Evolutionary conservation across 2,113 vertebrate species (phyloP).

Genomic region (Motacilla tschutschensis): DNA sequence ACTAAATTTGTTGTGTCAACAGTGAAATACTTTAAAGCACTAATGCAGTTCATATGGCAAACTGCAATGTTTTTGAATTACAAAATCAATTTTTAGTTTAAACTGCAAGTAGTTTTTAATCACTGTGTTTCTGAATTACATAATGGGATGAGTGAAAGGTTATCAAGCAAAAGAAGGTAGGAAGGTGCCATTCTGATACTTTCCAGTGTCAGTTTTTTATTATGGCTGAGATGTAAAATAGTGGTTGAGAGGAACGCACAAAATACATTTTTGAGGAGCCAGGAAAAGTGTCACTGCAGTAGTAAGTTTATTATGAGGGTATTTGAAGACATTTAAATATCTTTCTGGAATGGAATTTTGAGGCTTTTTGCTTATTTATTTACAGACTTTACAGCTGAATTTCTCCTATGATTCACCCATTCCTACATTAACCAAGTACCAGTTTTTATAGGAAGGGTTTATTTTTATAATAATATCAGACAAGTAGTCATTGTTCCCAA

Average conservation of each 20-base stretch:
- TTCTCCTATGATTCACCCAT: not conserved
- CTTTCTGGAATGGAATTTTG: not conserved
- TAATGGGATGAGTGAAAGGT: not conserved
- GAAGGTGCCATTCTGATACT: not conserved
- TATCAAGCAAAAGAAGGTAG: not conserved
- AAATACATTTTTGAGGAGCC: not conserved
- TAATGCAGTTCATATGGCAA: not conserved
- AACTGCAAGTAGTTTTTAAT: not conserved
- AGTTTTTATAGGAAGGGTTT: not conserved
- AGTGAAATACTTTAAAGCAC: not conserved
- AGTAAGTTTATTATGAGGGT: not conserved
- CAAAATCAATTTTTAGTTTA: not conserved
- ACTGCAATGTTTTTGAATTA: not conserved
- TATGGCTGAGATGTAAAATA: not conserved
- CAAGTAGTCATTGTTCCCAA: not conserved
- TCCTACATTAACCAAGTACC: not conserved
- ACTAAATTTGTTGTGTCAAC: not conserved
- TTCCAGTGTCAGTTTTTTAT: not conserved
- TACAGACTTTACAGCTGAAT: not conserved
- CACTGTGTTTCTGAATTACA: not conserved
- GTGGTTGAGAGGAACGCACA: not conserved
- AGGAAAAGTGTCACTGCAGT: not conserved
- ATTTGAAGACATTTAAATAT: not conserved
- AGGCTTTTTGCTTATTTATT: not conserved
- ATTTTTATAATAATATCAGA: not conserved